A percentile compares a stretch with the other conserved stretches of the same genome.
These are phyloP conservation scores for Microtus californicus DNA, from an alignment of 2,797 vertebrate species.

Conservation along the genomic window DNA sequence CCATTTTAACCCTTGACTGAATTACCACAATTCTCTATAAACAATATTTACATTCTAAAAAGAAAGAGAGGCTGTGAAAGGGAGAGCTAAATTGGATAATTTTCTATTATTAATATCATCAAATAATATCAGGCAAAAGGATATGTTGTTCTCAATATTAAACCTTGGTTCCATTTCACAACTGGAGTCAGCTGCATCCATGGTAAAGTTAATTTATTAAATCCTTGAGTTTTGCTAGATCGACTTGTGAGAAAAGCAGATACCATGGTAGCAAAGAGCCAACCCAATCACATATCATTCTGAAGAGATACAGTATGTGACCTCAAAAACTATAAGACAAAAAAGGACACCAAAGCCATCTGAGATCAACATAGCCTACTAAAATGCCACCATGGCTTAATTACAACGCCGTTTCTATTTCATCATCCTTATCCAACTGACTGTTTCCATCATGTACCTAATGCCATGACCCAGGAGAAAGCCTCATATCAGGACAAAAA, in stretches of 20 bases:
- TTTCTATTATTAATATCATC: neutral
- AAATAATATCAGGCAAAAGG: neutral
- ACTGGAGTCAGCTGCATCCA: neutral
- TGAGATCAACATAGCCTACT: neutral
- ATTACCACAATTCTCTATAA: neutral
- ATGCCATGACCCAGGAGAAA: neutral
- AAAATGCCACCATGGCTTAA: neutral
- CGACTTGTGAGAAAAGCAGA: neutral
- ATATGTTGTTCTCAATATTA: neutral
- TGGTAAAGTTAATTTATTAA: neutral
- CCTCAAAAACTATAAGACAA: neutral
- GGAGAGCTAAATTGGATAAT: neutral
- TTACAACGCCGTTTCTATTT: neutral
- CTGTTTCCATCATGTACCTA: neutral
- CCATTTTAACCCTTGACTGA: neutral
- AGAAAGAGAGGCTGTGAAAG: neutral
- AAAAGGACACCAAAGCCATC: neutral
- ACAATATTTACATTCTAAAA: neutral
- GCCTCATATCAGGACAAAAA: neutral
- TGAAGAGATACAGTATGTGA: no score
- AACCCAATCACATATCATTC: neutral
- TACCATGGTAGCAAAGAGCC: no score
- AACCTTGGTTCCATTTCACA: neutral
- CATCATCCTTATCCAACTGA: neutral
- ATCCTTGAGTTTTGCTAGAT: neutral